Base-by-base conservation (phyloP, 2,797 vertebrate genomes). In the Chrysolophus pictus region DNA sequence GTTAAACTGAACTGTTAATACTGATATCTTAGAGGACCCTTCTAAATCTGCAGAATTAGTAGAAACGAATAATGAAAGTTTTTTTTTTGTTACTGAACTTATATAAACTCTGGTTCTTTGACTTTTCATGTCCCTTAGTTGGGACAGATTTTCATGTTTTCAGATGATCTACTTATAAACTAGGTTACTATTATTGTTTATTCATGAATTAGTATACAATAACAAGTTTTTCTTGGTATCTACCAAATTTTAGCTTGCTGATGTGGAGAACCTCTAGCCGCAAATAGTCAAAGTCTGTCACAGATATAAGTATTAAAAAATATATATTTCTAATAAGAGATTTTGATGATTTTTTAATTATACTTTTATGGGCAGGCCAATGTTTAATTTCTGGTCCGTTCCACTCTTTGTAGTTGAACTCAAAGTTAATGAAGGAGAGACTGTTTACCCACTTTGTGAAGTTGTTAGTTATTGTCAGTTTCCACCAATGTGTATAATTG, bases 111-210 rank as follows among this genome's bases (percentile, higher is more conserved):
- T 28, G 24, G 29, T 44, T 86, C 7, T 41, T 13, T 60, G 35
- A 10, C 7, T 47, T 44, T 11, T 47, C 5, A 4, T n/a, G 23
- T 42, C 5, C 4, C 16, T 14, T 14, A 13, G 4, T 10, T 55
- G 14, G 22, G 6, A 46, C 17, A 77, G 33, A 37, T n/a, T 39
- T 37, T 77, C 3, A 2, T 47, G 41, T 68, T 77, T 73, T 74
- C 2, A 17, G 0, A 1, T 24, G 14, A 62, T 28, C 10, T 74
- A 39, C 33, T 41, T 49, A 55, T 72, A 79, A 33, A 0, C 0
- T 26, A 26, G 4, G 16, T 85, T 17, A 12, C 4, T 31, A 29
- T 14, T 44, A 56, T 33, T 6, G n/a, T 49, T 72, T 46, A 33
- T 4, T 49, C 0, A n/a, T 35, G 22, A 47, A 23, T 23, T 22